phyloP scores from a whole-genome alignment of 2,797 vertebrate genomes.

The Antennarius maculatus region DNA sequence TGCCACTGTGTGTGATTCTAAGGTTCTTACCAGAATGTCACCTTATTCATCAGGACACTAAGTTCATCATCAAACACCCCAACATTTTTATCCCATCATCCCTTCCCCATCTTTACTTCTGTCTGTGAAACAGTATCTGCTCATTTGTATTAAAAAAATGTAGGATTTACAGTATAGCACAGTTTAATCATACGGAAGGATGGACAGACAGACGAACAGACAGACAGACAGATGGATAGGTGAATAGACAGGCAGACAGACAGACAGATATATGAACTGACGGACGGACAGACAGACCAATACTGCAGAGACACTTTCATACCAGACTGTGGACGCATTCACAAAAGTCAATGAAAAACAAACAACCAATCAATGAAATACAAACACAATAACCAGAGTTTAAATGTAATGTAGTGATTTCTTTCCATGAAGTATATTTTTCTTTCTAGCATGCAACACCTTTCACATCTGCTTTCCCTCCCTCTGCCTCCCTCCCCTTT shows the following conservation, averaged over 20 bases:
- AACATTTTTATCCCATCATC: constrained; percentile 39
- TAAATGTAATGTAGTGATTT: constrained; percentile 13
- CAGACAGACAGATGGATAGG: too few species aligned
- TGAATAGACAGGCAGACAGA: too few species aligned
- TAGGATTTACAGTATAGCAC: constrained; percentile 65
- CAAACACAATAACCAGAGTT: constrained; percentile 54
- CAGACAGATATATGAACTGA: too few species aligned
- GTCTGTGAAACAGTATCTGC: constrained; percentile 78
- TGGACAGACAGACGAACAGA: too few species aligned
- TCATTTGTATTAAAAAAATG: constrained; percentile 77
- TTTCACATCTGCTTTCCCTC: constrained; percentile 1
- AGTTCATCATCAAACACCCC: not conserved
- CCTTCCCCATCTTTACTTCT: constrained; percentile 49
- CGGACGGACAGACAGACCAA: not conserved
- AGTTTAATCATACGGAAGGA: constrained; percentile 53
- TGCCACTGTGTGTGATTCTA: not conserved
- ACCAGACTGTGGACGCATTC: constrained; percentile 23
- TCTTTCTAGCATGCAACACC: not conserved
- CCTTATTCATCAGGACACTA: constrained; percentile 16
- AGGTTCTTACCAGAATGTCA: not conserved
- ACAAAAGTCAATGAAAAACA: not conserved
- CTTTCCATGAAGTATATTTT: constrained; percentile 5
- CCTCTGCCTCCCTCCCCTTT: not conserved
- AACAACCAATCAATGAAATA: constrained; percentile 24
- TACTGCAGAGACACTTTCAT: constrained; percentile 45